phyloP scores from a whole-genome alignment of 2,888 invertebrate genomes.

The Drosophila lacicola region DNA sequence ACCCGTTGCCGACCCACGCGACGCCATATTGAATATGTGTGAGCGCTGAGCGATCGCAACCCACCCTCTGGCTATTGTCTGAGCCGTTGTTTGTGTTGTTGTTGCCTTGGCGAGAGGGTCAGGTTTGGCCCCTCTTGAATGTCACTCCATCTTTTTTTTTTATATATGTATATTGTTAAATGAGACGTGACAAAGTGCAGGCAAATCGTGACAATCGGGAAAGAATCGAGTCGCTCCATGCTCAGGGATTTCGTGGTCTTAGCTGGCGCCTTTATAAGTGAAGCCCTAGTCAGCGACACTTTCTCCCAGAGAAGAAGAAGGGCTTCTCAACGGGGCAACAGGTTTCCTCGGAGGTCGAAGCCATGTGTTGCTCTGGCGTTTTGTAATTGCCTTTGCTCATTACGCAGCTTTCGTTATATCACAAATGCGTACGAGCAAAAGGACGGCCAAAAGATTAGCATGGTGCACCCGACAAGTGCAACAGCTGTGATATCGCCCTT shows the following conservation, averaged over 20 bases:
- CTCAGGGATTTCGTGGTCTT: slow-evolving; percentile 21
- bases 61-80: slow-evolving; percentile 40
- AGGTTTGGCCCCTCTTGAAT: slow-evolving; percentile 28
- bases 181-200: slow-evolving; percentile 71
- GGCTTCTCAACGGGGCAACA: slow-evolving; percentile 61
- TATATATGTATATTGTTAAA: slow-evolving; percentile 49
- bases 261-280: slow-evolving; percentile 54
- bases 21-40: slow-evolving; percentile 50
- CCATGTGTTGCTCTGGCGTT: slow-evolving; percentile 56
- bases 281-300: slow-evolving; percentile 66
- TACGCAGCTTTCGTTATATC: slow-evolving; percentile 75
- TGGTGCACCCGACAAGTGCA: slow-evolving; percentile 37
- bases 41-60: slow-evolving; percentile 44
- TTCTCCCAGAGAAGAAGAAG: slow-evolving; percentile 60
- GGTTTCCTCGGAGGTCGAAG: slow-evolving; percentile 61
- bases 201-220: slow-evolving; percentile 45
- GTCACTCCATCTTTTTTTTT: slow-evolving; percentile 17
- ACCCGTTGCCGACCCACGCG: slow-evolving; percentile 49
- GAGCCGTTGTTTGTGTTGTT: slow-evolving; percentile 1
- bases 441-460: slow-evolving; percentile 46
- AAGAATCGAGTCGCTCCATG: slow-evolving; percentile 2
- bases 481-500: slow-evolving; percentile 11
- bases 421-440: slow-evolving; percentile 52
- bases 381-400: slow-evolving; percentile 72
- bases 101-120: slow-evolving; percentile 42